Evolutionary conservation across 2,888 invertebrate genomes (phyloP).

Genomic region (Xanthorhoe designata): DNA sequence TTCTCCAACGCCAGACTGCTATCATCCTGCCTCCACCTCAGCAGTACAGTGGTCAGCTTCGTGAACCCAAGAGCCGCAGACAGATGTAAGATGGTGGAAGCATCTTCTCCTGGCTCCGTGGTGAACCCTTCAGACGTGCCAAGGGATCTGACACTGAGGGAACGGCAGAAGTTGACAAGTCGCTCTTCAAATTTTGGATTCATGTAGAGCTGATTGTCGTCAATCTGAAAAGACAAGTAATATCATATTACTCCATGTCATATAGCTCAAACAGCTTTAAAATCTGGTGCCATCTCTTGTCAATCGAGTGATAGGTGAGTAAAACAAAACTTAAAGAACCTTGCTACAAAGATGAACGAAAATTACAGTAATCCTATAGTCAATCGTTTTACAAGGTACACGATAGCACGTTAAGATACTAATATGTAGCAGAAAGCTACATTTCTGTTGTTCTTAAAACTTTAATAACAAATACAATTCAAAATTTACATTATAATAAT

Average conservation of each 20-base stretch:
- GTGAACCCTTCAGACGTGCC: conserved; percentile 85
- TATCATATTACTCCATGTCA: not conserved
- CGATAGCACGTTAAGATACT: too few relatives aligned
- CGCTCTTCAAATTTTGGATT: conserved; percentile 94
- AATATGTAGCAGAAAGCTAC: too few relatives aligned
- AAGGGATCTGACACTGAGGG: conserved; percentile 85
- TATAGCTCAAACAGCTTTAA: not conserved
- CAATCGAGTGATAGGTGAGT: too few relatives aligned
- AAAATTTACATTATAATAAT: too few relatives aligned
- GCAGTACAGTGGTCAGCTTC: conserved; percentile 92
- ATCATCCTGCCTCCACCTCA: conserved; percentile 96
- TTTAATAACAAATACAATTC: too few relatives aligned
- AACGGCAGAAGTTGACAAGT: conserved; percentile 93
- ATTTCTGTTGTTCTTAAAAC: too few relatives aligned
- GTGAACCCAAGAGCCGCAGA: conserved; percentile 96
- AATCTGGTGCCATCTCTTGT: too few relatives aligned
- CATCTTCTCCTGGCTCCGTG: conserved; percentile 76
- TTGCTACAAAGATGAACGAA: too few relatives aligned
- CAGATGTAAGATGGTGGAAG: conserved; percentile 93
- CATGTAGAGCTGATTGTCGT: conserved; percentile 86
- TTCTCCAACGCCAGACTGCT: conserved; percentile 94
- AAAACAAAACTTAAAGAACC: too few relatives aligned
- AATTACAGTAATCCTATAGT: too few relatives aligned
- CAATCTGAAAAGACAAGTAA: conserved; percentile 73
- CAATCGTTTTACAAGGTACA: too few relatives aligned